These are phyloP conservation scores for Pampusana beccarii DNA, from an alignment of 2,113 vertebrate genomes.

Conservation along the genomic window DNA sequence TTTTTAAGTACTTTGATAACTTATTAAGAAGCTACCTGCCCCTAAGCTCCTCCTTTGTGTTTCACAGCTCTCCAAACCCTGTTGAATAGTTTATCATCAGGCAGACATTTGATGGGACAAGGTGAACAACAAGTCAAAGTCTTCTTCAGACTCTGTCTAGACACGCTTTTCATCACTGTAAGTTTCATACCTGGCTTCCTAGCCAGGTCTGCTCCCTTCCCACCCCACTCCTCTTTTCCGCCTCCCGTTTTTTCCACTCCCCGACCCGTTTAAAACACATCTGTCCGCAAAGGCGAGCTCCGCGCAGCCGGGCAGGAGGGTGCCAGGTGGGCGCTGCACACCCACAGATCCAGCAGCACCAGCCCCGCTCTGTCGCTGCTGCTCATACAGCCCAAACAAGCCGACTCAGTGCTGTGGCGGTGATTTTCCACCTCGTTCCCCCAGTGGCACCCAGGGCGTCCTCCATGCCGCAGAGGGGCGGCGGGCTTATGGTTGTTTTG, in stretches of 20 bases:
- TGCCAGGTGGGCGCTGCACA: background rate
- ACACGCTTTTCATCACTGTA: background rate
- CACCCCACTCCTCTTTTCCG: background rate
- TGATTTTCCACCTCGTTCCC: background rate
- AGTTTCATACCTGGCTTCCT: background rate
- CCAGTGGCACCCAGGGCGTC: background rate
- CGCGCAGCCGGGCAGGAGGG: too few species aligned
- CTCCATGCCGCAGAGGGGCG: background rate
- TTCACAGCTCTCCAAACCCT: background rate
- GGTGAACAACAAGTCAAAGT: background rate
- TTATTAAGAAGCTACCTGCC: background rate
- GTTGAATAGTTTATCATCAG: fast-evolving
- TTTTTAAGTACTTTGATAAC: background rate
- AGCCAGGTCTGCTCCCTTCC: too few species aligned
- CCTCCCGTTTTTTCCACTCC: background rate
- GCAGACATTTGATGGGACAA: background rate
- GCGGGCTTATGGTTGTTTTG: fast-evolving
- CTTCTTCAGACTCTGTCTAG: background rate
- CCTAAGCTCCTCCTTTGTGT: background rate
- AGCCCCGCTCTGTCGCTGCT: background rate
- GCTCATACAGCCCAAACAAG: fast-evolving
- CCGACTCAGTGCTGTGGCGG: fast-evolving
- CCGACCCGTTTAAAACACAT: fast-evolving
- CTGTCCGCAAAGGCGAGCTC: fast-evolving
- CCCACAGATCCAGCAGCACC: fast-evolving